Evolutionary conservation across 2,113 vertebrate genomes (phyloP).

Genomic region (Circaetus gallicus): DNA sequence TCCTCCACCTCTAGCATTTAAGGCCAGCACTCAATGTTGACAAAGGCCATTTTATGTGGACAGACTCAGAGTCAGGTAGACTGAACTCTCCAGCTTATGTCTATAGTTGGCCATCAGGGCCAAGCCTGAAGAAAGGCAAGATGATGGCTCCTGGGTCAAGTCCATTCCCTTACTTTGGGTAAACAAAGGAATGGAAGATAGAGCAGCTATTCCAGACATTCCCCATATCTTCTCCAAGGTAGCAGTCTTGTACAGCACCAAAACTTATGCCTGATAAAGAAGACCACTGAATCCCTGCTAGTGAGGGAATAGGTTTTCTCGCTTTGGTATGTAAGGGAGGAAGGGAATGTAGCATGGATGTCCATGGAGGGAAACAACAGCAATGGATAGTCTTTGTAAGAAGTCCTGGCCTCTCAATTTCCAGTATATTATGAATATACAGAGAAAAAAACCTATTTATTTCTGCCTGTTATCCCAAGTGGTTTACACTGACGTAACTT

Average conservation of each 20-base stretch:
- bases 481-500: not conserved
- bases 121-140: not conserved
- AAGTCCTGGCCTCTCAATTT: not conserved
- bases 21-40: not conserved
- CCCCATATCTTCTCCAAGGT: not conserved
- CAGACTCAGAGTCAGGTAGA: not conserved
- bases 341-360: not conserved
- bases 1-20: not conserved
- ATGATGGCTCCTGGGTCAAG: not conserved
- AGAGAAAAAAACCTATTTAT: not conserved
- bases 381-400: not conserved
- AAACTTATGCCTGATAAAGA: not conserved
- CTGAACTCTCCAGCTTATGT: not conserved
- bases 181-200: not conserved
- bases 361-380: not conserved
- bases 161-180: not conserved
- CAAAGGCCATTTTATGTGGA: not conserved
- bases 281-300: not conserved
- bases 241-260: not conserved
- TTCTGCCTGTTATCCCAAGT: not conserved
- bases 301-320: not conserved
- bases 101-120: not conserved
- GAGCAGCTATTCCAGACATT: not conserved
- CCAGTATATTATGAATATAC: not conserved
- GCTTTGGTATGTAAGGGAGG: not conserved